phyloP scores from a whole-genome alignment of 2,113 vertebrate species.

The Rhinichthys klamathensis region DNA sequence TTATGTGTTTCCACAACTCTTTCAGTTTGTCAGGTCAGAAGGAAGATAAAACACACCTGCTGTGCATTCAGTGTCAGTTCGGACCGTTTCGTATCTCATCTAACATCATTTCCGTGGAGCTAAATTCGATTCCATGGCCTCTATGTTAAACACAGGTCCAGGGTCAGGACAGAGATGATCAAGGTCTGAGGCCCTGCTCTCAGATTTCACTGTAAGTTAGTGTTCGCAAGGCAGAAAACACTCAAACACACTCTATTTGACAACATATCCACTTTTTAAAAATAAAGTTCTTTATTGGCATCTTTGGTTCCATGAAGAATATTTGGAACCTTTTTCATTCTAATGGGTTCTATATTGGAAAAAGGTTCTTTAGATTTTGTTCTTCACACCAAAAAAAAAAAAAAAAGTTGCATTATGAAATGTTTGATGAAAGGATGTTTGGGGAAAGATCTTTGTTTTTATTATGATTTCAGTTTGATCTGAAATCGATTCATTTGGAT shows the following conservation, averaged over 20 bases:
- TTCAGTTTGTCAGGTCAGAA: conserved; percentile 37
- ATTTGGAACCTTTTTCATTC: too few relatives aligned
- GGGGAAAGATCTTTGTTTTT: too few relatives aligned
- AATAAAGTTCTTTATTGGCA: too few relatives aligned
- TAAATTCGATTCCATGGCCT: background rate
- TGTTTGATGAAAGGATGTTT: too few relatives aligned
- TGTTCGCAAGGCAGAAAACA: background rate
- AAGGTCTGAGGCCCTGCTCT: conserved; percentile 9
- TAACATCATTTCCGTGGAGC: background rate
- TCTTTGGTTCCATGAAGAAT: too few relatives aligned
- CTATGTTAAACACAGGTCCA: background rate
- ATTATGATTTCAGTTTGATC: too few relatives aligned
- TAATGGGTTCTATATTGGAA: too few relatives aligned
- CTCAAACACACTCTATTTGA: background rate
- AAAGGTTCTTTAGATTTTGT: too few relatives aligned
- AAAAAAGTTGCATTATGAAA: too few relatives aligned
- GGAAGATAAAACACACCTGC: conserved; percentile 34
- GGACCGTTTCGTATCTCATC: background rate
- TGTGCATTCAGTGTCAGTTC: background rate
- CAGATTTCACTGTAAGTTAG: background rate
- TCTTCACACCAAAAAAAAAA: too few relatives aligned
- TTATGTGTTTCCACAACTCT: conserved; percentile 40
- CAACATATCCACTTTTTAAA: background rate
- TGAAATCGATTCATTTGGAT: too few relatives aligned
- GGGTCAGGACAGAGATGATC: conserved; percentile 6